Evolutionary conservation across 2,113 vertebrate species (phyloP), one percentile per base, ranked within the genome.

Genomic region (Poeciliopsis occidentalis): DNA sequence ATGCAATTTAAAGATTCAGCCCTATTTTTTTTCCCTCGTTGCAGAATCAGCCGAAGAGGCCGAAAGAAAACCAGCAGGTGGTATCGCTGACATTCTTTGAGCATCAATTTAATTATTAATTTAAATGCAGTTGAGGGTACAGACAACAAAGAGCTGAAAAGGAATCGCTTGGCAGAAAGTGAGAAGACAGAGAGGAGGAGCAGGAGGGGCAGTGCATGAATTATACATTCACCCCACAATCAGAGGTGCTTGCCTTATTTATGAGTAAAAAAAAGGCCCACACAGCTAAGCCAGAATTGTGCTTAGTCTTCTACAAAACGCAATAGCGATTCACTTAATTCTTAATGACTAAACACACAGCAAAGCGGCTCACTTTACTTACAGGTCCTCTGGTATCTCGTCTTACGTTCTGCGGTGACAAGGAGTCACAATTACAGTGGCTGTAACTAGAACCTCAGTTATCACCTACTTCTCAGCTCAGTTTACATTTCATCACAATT

Each of bases 211-310:
- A 71, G 79, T 64, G 76, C 85, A 93, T 94, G 85, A 92, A 95
- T 94, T 93, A 95, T 93, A 92, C 89, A 94, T 95, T 81, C 39
- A 90, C 29, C 76, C 87, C 90, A 92, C 93, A 92, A 92, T 92
- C 92, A 84, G 90, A 89, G 89, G 87, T 79, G 88, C 80, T 82
- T 94, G 91, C 87, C 75, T 94, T 92, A 94, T 94, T 95, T 91
- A 95, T 94, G 90, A 94, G 93, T 76, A n/a, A 76, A 76, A 87
- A 73, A 65, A 85, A 85, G 75, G 84, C 85, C 86, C 75, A 85
- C 86, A 90, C 90, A 85, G 89, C 88, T 86, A 64, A 72, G 88
- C 88, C 74, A 78, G 79, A 84, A 84, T 66, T 80, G 83, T 78
- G 82, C 79, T 93, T 92, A 91, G 92, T 92, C 85, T 88, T 82